Base-by-base conservation (phyloP, 1,140 invertebrate genomes). In the Trichogramma pretiosum region DNA sequence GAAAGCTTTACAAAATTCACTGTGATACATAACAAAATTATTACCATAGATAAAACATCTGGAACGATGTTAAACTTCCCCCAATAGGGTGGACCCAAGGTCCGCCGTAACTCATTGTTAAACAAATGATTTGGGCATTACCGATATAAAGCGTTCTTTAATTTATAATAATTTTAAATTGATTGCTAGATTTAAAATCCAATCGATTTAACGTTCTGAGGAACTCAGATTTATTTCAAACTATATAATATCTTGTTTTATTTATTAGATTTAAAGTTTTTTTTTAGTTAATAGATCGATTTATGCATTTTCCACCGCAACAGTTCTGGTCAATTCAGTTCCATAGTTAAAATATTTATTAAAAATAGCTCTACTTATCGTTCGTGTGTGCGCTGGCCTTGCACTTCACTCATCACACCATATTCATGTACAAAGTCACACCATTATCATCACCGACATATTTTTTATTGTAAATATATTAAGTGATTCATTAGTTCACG, bases 261-360 rank as follows among this genome's bases (percentile, higher is more conserved):
- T n/a, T n/a, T n/a, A n/a, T n/a, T n/a, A n/a, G n/a, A n/a, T n/a
- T n/a, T n/a, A n/a, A n/a, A n/a, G n/a, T n/a, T n/a, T n/a, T n/a
- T n/a, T n/a, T n/a, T n/a, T n/a, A n/a, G n/a, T n/a, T n/a, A n/a
- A n/a, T n/a, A n/a, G n/a, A n/a, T n/a, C n/a, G n/a, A n/a, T n/a
- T n/a, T 28, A 28, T 28, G 34, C 38, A 30, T 51, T 43, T 51
- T 51, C 49, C 49, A 46, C 46, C 46, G 67, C 66, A 72, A 72
- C 68, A 65, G 71, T 72, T 72, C 70, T 71, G 70, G 68, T 72
- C 69, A 72, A 68, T 68, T 67, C 70, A 67, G 69, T 70, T 72
- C 68, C 69, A 72, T 70, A 72, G 33, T 34, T 5, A n/a, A n/a
- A n/a, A n/a, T n/a, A 38, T 47, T 64, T 70, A 70, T 70, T 65